Evolutionary conservation across 2,797 vertebrate genomes (phyloP).

Genomic region (Sebastes trivittatus): DNA sequence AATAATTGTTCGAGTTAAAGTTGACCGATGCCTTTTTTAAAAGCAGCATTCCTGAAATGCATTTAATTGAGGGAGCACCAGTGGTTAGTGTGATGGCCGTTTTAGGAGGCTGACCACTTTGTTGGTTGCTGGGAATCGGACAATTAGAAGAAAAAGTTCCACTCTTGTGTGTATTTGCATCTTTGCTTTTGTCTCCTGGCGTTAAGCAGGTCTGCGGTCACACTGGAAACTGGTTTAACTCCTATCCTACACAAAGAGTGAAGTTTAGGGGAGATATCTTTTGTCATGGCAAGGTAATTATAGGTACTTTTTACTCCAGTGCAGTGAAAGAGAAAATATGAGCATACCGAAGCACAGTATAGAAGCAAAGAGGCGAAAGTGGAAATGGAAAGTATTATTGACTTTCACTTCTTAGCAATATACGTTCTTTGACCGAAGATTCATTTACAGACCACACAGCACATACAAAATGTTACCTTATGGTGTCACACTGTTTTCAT

Average conservation of each 20-base stretch:
- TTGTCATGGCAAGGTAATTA: background rate
- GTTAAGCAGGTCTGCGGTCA: background rate
- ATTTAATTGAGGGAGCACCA: background rate
- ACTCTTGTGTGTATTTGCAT: background rate
- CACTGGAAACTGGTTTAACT: background rate
- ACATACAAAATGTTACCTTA: background rate
- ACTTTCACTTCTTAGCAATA: too few relatives aligned
- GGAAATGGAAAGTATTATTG: too few relatives aligned
- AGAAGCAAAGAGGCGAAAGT: too few relatives aligned
- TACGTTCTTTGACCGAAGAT: too few relatives aligned
- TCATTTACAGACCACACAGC: background rate
- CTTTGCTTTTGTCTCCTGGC: background rate
- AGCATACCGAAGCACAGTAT: too few relatives aligned
- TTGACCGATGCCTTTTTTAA: background rate
- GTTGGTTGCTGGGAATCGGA: background rate
- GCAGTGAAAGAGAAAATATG: background rate
- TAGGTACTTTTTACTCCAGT: slow-evolving; percentile 4
- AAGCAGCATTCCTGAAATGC: background rate
- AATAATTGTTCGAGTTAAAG: background rate
- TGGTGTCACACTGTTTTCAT: background rate
- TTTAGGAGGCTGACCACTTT: background rate
- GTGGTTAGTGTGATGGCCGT: background rate
- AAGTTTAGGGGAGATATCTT: background rate
- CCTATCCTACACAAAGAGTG: background rate
- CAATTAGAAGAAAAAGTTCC: background rate